A percentile compares a stretch with the other conserved stretches of the same genome.
phyloP scores from a whole-genome alignment of 2,888 invertebrate species.

The Tridacna crocea region DNA sequence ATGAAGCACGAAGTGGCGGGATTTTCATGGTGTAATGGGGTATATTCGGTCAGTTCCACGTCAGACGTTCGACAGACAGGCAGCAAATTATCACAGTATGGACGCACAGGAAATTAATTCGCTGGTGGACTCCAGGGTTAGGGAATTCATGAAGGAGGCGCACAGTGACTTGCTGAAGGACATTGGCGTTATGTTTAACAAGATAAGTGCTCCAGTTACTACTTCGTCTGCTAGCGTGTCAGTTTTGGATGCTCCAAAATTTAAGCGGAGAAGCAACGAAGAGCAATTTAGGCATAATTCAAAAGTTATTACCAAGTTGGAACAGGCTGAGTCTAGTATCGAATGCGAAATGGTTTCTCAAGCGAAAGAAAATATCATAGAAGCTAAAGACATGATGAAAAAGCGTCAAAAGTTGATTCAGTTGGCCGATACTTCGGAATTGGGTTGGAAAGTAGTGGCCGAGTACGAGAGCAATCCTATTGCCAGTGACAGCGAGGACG shows the following conservation, averaged over 20 bases:
- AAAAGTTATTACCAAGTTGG: not conserved
- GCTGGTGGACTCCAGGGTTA: not conserved
- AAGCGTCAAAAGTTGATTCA: too few relatives aligned
- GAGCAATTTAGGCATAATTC: not conserved
- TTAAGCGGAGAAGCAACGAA: conserved; percentile 3
- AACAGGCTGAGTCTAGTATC: not conserved
- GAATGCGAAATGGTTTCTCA: not conserved
- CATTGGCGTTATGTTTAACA: not conserved
- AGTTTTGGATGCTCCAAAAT: conserved; percentile 2
- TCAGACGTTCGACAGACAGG: too few relatives aligned
- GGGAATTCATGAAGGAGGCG: not conserved
- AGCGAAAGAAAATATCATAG: not conserved
- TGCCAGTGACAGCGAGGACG: conserved; percentile 29
- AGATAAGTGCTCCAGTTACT: not conserved
- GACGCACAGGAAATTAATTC: not conserved
- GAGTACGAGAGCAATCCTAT: conserved; percentile 28
- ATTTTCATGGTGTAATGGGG: too few relatives aligned
- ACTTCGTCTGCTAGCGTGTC: not conserved
- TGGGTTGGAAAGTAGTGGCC: conserved; percentile 16
- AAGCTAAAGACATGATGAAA: not conserved
- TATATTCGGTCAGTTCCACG: too few relatives aligned
- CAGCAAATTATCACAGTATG: too few relatives aligned
- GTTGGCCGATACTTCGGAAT: conserved; percentile 23
- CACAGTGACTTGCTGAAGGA: not conserved
- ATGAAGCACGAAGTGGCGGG: too few relatives aligned